Conservation (phyloP, 2,797 vertebrate genomes). For the Thalassophryne amazonica region DNA sequence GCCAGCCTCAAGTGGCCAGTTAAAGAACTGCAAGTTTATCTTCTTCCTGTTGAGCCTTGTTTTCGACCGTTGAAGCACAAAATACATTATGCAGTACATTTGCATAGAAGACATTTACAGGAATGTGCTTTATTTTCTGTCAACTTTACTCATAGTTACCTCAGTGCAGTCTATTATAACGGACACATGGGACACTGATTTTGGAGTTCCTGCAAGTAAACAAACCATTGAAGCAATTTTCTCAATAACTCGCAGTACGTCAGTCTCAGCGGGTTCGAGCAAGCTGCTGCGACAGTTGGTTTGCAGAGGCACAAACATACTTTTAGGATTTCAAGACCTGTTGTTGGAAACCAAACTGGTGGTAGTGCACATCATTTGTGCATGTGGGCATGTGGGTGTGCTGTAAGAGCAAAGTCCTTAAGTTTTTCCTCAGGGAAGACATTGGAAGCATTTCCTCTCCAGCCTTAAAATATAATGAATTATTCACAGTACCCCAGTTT, state of each 20-base stretch:
- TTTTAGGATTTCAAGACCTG: slow-evolving; percentile 25
- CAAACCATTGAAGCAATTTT: not conserved
- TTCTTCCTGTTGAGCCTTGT: too few species aligned
- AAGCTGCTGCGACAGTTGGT: slow-evolving; percentile 23
- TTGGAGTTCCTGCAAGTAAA: not conserved
- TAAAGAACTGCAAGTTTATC: too few species aligned
- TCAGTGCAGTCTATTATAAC: not conserved
- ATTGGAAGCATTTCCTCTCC: slow-evolving; percentile 71
- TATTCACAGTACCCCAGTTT: slow-evolving; percentile 81
- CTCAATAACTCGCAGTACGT: not conserved
- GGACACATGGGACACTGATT: not conserved
- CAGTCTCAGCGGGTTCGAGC: slow-evolving; percentile 3
- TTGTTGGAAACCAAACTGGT: slow-evolving; percentile 26
- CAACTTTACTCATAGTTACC: not conserved
- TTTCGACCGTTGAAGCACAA: too few species aligned
- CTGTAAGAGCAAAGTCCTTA: slow-evolving; percentile 42
- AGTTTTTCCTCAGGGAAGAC: slow-evolving; percentile 59
- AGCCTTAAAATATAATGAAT: slow-evolving; percentile 80
- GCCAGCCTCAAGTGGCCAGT: too few species aligned
- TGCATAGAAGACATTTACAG: too few species aligned
- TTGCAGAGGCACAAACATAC: slow-evolving; percentile 31
- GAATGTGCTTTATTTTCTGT: not conserved
- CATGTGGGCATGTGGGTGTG: slow-evolving; percentile 14
- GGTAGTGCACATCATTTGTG: slow-evolving; percentile 17
- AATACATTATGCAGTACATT: too few species aligned